Percentiles rank a stretch among this genome's conserved stretches.
Conservation (phyloP, 2,797 vertebrate genomes). For the Eupleurogrammus muticus region DNA sequence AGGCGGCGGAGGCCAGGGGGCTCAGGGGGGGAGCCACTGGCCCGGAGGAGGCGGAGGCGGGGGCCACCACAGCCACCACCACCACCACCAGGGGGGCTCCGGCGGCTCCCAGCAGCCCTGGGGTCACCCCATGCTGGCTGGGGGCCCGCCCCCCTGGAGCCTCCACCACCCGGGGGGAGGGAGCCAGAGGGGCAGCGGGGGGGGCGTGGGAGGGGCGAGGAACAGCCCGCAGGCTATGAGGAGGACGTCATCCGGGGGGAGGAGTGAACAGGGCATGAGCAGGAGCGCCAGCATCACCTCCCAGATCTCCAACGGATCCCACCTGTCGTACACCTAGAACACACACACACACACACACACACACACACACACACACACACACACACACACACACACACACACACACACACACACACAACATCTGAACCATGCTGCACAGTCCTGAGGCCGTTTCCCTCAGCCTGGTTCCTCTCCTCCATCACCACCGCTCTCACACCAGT, state of each 20-base stretch:
- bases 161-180: constrained; percentile 90
- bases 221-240: constrained; percentile 98
- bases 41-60: constrained; percentile 69
- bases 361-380: constrained; percentile 36
- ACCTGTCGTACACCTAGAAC: constrained; percentile 96
- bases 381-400: constrained; percentile 45
- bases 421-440: constrained; percentile 30
- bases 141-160: constrained; percentile 94
- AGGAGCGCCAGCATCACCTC: constrained; percentile 99
- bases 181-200: constrained; percentile 91
- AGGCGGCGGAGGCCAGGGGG: constrained; percentile 82
- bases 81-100: constrained; percentile 81
- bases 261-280: constrained; percentile 98
- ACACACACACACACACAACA: constrained; percentile 24
- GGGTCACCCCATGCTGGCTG: constrained; percentile 95
- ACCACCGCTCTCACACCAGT: constrained; percentile 37
- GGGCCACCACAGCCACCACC: constrained; percentile 74
- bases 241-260: constrained; percentile 97
- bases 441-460: constrained; percentile 25
- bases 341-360: constrained; percentile 32
- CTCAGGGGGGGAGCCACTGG: constrained; percentile 76
- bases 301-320: constrained; percentile 99
- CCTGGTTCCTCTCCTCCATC: constrained; percentile 21
- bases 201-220: constrained; percentile 91
- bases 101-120: constrained; percentile 86